Evolutionary conservation across 2,888 invertebrate genomes (phyloP).

Genomic region (Cabera pusaria): DNA sequence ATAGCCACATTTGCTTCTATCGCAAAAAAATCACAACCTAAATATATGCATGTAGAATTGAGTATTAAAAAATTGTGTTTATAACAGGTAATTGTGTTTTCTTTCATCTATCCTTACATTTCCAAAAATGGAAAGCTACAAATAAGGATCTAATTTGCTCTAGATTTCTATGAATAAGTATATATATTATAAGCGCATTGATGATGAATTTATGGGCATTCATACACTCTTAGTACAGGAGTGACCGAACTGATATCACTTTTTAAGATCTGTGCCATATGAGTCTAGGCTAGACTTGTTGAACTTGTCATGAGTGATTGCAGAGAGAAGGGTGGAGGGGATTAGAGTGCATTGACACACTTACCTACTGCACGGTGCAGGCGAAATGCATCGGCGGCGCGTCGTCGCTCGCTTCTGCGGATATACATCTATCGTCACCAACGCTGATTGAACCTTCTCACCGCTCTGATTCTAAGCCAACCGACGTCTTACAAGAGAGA

Average conservation of each 20-base stretch:
- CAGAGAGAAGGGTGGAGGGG: slow-evolving; percentile 66
- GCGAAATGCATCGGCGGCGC: slow-evolving; percentile 71
- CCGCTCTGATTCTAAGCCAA: slow-evolving; percentile 33
- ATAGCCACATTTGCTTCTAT: no score
- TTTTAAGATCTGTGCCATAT: slow-evolving; percentile 45
- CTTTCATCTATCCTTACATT: no score
- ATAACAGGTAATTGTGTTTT: no score
- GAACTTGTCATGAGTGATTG: slow-evolving; percentile 75
- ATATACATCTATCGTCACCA: slow-evolving; percentile 54
- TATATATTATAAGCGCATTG: no score
- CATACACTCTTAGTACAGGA: no score
- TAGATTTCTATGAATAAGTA: no score
- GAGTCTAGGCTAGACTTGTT: slow-evolving; percentile 57
- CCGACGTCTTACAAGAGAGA: slow-evolving; percentile 36
- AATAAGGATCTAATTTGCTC: no score
- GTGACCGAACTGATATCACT: slow-evolving; percentile 22
- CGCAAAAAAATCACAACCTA: no score
- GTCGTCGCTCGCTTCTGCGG: slow-evolving; percentile 62
- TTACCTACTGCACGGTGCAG: slow-evolving; percentile 79
- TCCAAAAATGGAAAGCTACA: no score
- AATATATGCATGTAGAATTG: no score
- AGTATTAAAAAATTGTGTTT: no score
- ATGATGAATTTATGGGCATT: no score
- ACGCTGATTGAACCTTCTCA: slow-evolving; percentile 48
- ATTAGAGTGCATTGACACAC: slow-evolving; percentile 80